Conservation (phyloP, 1,140 invertebrate species). For the Drosophila bocqueti region DNA sequence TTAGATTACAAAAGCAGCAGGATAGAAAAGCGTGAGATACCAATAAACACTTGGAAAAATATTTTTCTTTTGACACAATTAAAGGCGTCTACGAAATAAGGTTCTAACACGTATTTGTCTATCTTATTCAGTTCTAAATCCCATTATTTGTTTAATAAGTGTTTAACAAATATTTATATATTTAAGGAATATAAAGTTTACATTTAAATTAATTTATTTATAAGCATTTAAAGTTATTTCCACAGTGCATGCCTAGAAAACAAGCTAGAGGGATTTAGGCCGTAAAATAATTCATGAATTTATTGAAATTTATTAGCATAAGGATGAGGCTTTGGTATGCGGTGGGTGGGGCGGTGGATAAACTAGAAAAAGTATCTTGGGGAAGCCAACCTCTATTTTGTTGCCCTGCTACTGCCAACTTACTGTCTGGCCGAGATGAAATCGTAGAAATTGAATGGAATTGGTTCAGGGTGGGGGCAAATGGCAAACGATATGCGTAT, state of each 20-base stretch:
- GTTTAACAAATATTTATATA: too few species aligned
- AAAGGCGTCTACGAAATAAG: not conserved
- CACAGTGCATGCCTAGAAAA: constrained; percentile 2
- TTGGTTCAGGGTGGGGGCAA: constrained; percentile 35
- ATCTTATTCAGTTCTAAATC: not conserved
- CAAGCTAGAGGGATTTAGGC: constrained; percentile 38
- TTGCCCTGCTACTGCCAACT: constrained; percentile 36
- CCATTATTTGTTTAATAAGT: not conserved
- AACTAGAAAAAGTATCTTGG: constrained; percentile 41
- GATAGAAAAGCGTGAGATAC: constrained; percentile 13
- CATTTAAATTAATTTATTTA: not conserved
- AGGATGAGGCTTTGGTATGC: constrained; percentile 21
- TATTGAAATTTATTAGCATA: constrained; percentile 79
- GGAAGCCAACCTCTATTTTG: constrained; percentile 27
- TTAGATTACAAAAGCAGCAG: constrained; percentile 48
- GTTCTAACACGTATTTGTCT: not conserved
- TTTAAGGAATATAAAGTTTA: too few species aligned
- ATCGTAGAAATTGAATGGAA: constrained; percentile 81
- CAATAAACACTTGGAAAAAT: not conserved
- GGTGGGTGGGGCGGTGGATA: not conserved
- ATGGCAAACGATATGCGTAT: constrained; percentile 77
- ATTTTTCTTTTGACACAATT: not conserved
- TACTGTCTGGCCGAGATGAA: constrained; percentile 70
- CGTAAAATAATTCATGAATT: constrained; percentile 76
- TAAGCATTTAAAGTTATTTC: not conserved